Evolutionary conservation across 30 jellyfish, hydroid and myxozoan species (phyloP).

Genomic region (Hydractinia echinata): DNA sequence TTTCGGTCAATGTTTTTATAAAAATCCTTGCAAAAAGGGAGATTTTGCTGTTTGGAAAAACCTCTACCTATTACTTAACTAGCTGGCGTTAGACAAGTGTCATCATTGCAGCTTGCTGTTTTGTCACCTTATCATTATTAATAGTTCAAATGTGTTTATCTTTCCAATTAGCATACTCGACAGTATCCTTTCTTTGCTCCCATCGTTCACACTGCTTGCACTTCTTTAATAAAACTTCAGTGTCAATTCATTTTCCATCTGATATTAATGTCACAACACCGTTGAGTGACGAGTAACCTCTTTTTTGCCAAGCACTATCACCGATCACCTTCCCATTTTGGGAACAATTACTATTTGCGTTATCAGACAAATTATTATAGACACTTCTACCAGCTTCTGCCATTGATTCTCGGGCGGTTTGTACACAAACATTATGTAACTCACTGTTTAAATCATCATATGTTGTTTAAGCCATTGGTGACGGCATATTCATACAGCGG

Average conservation of each 20-base stretch:
- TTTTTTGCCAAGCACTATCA: conserved; percentile 37
- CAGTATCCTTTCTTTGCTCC: conserved; percentile 14
- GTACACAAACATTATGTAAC: conserved; percentile 36
- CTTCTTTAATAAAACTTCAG: conserved; percentile 25
- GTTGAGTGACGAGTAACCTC: conserved; percentile 27
- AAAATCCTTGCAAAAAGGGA: no score
- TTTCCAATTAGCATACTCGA: conserved; percentile 30
- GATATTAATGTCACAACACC: conserved; percentile 7
- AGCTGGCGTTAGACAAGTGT: no score
- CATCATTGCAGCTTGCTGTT: no score
- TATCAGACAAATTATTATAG: no score
- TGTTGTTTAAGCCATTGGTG: conserved; percentile 33
- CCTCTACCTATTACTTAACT: no score
- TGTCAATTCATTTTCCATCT: conserved; percentile 29
- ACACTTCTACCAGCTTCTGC: conserved; percentile 37
- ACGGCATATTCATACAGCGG: no score
- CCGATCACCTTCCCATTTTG: conserved; percentile 19
- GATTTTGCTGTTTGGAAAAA: no score
- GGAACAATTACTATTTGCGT: neutral
- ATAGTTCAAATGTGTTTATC: conserved; percentile 41
- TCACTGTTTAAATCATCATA: conserved; percentile 12
- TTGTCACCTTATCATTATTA: no score
- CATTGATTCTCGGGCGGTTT: conserved; percentile 41
- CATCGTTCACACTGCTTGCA: conserved; percentile 29
- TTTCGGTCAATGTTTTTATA: no score